Percentiles rank a stretch among this genome's conserved stretches.
Evolutionary conservation across 2,888 invertebrate genomes (phyloP).

Genomic region (Ennomos fuscantarius): DNA sequence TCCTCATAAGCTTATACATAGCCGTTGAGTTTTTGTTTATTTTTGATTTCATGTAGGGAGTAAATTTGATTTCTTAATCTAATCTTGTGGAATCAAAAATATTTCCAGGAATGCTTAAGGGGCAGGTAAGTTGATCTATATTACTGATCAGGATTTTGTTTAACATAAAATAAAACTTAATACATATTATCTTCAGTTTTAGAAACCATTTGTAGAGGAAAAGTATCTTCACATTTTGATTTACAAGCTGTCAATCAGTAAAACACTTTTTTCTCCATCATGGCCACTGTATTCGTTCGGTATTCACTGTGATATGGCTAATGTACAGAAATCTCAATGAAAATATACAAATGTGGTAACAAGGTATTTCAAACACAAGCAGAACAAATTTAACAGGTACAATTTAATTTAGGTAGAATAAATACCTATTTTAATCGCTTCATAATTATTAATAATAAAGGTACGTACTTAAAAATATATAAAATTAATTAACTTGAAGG

Average conservation of each 20-base stretch:
- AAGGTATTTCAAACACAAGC: constrained; percentile 8
- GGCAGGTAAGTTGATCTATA: not conserved
- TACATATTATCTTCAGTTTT: no score
- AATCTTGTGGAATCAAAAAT: not conserved
- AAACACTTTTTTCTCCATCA: not conserved
- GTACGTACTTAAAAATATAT: constrained; percentile 44
- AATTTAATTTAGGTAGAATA: constrained; percentile 12
- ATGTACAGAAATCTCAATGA: constrained; percentile 1
- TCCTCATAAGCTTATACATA: no score
- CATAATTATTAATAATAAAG: constrained; percentile 12
- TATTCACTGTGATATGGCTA: not conserved
- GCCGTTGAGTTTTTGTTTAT: no score
- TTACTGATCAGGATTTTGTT: no score
- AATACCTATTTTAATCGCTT: constrained; percentile 11
- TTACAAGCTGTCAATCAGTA: not conserved
- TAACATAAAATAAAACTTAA: no score
- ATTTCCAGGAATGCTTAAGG: constrained; percentile 11
- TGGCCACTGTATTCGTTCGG: not conserved
- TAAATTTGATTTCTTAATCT: not conserved
- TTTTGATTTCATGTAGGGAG: not conserved
- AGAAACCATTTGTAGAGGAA: not conserved
- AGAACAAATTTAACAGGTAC: constrained; percentile 13
- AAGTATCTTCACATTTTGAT: not conserved
- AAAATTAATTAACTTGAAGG: constrained; percentile 42
- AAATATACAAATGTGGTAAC: constrained; percentile 10